Evolutionary conservation across 2,888 invertebrate genomes (phyloP), one percentile per base, ranked within the genome.

Genomic region (Lasioglossum figueresi): DNA sequence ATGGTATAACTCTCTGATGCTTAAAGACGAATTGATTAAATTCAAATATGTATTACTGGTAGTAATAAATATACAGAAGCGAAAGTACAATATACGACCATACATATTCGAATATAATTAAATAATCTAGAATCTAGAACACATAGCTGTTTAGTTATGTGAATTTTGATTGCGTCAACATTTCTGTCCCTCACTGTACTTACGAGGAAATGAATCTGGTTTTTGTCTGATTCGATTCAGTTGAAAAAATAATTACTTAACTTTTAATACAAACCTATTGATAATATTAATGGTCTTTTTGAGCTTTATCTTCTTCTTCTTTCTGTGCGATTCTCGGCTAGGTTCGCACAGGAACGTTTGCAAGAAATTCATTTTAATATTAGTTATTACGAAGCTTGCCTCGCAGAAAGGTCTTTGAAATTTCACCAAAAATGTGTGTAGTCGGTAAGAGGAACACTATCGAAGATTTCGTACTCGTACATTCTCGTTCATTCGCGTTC

Each of bases 351-450:
- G 27, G 19, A 34, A 14, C 31, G 14, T 83, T 76, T 14, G 12
- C 27, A 34, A 68, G 19, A 63, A 56, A 70, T 56, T 34, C 4
- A 43, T 72, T 34, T 6, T 31, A 43, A 52, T 34, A 59, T 84
- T 72, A 48, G 14, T 68, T 80, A 34, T 63, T 48, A 56, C 14
- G 66, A 76, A 76, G 52, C 34, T 76, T 73, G 79, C 79, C 79
- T 73, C 84, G 68, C 76, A 80, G n/a, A 34, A 5, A 27, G 56
- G 45, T 52, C 56, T 14, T 31, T 68, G 16, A 68, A 59, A 74
- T 80, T 84, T 40, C 66, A 77, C 81, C 85, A 81, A 74, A 80
- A 80, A 80, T 80, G 56, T 80, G 74, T 68, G 76, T 73, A 85
- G 78, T 48, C 48, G 34, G 6, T 63, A 76, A 63, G 63, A 63